Evolutionary conservation across 2,888 invertebrate species (phyloP).

Genomic region (Orthosia cruda): DNA sequence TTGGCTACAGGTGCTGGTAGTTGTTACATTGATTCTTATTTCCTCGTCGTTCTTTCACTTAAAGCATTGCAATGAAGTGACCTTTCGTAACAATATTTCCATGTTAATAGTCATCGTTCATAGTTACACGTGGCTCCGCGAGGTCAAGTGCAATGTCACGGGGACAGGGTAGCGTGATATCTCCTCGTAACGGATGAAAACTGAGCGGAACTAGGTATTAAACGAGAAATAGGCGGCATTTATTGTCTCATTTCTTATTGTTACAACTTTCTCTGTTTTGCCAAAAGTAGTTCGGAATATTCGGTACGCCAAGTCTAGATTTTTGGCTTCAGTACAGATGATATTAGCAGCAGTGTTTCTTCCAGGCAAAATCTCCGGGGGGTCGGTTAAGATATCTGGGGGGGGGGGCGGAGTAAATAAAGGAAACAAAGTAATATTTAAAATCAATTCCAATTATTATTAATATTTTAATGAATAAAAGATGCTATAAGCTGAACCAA

Average conservation of each 20-base stretch:
- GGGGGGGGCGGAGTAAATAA: too few relatives aligned
- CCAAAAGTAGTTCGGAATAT: background rate
- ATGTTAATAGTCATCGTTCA: slow-evolving; percentile 23
- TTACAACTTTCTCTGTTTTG: background rate
- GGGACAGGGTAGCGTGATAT: slow-evolving; percentile 22
- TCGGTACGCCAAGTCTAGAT: background rate
- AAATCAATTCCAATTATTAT: too few relatives aligned
- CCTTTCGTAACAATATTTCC: background rate
- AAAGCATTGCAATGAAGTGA: slow-evolving; percentile 1
- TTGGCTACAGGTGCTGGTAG: too few relatives aligned
- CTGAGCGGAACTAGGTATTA: background rate
- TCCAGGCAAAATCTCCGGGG: too few relatives aligned
- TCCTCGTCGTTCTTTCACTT: background rate
- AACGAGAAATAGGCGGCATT: background rate
- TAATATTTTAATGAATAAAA: too few relatives aligned
- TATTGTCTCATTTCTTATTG: background rate
- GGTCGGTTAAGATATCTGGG: too few relatives aligned
- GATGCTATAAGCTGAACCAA: too few relatives aligned
- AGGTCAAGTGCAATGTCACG: slow-evolving; percentile 54
- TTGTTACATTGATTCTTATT: slow-evolving; percentile 5
- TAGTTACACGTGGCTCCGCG: slow-evolving; percentile 18
- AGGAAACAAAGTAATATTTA: too few relatives aligned
- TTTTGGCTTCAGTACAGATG: too few relatives aligned
- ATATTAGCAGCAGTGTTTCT: too few relatives aligned
- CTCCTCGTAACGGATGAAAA: slow-evolving; percentile 21